Evolutionary conservation across 2,113 vertebrate genomes (phyloP).

Genomic region (Riparia riparia): DNA sequence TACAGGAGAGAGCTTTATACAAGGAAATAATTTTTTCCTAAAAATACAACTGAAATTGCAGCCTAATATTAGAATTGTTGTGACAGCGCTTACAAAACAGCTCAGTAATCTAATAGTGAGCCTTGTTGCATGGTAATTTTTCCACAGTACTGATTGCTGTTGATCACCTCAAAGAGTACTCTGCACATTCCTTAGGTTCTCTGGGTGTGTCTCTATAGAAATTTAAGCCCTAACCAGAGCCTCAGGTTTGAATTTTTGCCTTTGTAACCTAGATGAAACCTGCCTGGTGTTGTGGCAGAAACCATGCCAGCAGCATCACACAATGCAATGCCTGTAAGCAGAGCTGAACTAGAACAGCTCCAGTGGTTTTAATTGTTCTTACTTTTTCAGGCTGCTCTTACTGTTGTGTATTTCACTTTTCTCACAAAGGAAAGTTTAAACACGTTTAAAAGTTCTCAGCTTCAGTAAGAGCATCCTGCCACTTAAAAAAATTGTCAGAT

Average conservation of each 20-base stretch:
- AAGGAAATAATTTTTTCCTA: neutral
- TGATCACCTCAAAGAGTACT: neutral
- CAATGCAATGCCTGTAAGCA: fast-evolving
- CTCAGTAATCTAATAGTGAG: neutral
- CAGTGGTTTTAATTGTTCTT: neutral
- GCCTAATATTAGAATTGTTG: neutral
- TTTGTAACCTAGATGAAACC: neutral
- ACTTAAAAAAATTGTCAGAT: neutral
- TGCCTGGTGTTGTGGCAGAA: neutral
- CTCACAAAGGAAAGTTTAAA: neutral
- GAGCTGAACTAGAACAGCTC: neutral
- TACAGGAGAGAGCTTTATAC: neutral
- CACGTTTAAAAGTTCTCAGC: neutral
- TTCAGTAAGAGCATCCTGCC: neutral
- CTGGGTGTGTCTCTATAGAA: neutral
- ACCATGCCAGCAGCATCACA: neutral
- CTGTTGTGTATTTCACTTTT: neutral
- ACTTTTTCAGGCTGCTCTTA: neutral
- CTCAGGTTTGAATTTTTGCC: neutral
- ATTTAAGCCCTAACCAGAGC: neutral
- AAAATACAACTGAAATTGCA: neutral
- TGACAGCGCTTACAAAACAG: neutral
- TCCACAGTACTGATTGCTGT: neutral
- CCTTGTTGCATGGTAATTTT: neutral
- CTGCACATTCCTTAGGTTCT: fast-evolving